Evolutionary conservation across 2,113 vertebrate genomes (phyloP).

Genomic region (Ia io): DNA sequence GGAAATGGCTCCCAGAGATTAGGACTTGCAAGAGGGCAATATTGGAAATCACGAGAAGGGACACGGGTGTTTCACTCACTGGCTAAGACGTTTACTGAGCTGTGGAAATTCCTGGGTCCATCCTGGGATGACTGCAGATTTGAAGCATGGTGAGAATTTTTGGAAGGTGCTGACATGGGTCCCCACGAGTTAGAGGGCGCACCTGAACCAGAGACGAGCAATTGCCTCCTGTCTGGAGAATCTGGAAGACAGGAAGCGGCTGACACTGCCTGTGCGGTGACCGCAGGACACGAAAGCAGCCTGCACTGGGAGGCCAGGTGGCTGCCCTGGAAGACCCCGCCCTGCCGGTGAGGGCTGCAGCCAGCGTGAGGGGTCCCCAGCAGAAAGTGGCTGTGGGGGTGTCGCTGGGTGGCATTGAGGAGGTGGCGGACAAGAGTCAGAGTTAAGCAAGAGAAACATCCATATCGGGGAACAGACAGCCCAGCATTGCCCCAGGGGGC

Average conservation of each 20-base stretch:
- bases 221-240: neutral
- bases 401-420: neutral
- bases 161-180: neutral
- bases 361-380: neutral
- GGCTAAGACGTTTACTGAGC: neutral
- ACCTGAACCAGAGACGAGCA: neutral
- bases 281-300: neutral
- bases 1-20: neutral
- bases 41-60: neutral
- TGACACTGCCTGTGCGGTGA: neutral
- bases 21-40: neutral
- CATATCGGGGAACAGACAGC: neutral
- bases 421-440: neutral
- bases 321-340: neutral
- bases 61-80: neutral
- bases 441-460: neutral
- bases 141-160: neutral
- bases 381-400: neutral
- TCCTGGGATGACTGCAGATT: neutral
- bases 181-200: neutral
- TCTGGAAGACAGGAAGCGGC: neutral
- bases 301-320: neutral
- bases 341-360: no score
- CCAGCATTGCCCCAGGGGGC: neutral
- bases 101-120: no score